Evolutionary conservation across 1,140 invertebrate species (phyloP), one percentile per base, ranked within the genome.

Genomic region (Brachionus angularis): DNA sequence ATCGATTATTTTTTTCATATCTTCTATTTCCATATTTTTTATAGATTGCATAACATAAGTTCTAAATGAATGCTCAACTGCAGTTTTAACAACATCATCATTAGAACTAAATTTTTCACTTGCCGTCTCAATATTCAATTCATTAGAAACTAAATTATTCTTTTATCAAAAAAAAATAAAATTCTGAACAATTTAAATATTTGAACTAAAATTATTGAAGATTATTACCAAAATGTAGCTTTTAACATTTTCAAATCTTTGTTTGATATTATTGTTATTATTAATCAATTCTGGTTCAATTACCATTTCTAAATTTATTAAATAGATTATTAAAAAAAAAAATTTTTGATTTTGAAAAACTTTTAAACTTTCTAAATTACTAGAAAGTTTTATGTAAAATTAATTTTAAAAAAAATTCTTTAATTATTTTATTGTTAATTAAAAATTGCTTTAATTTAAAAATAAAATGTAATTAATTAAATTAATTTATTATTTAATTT

Each of bases 21-120:
- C 47, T 10, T 49, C 14, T 3, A 50, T 52, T 34, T 29, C 16
- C 33, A 53, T 42, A 10, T 52, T 18, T 42, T 33, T n/a, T 21
- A 31, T 23, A 39, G 16, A 58, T 58, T 36, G 7, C 10, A 70
- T n/a, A 5, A 42, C 16, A 36, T 39, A 70, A 16, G 18, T 52
- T 31, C 67, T 29, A 42, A 70, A 70, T 25, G 67, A 50, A 36
- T 70, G 67, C 33, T 70, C 67, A 3, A 70, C 31, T 8, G 67
- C 67, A n/a, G 39, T 50, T 50, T 67, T 67, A 5, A 23, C 31
- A 3, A 25, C 8, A 10, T 67, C 62, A 67, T 67, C 62, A 50
- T 7, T 25, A 18, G 33, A 39, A 23, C 10, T 18, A 34, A 58
- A 58, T 58, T 58, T 42, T 2, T 58, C 53, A 42, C 53, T 39